Conservation (phyloP, 35 echinoderm and acorn worm species). For the Ophiothrix spiculata region DNA sequence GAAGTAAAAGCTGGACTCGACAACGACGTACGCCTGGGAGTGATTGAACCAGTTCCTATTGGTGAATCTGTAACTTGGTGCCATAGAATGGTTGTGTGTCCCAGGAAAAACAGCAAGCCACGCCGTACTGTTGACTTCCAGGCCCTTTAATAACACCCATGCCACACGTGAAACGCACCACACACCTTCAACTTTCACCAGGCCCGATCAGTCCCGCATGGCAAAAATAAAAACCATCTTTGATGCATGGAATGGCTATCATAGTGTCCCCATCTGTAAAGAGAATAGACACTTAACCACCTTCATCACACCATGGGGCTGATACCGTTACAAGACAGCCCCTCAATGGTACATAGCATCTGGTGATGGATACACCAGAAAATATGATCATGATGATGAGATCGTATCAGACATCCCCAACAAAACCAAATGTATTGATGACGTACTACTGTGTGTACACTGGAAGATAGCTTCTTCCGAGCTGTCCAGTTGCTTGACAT, state of each 20-base stretch:
- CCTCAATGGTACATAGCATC: too few relatives aligned
- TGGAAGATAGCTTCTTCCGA: background rate
- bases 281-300: constrained; percentile 31
- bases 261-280: background rate
- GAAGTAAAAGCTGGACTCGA: constrained; percentile 52
- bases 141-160: background rate
- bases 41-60: constrained; percentile 51
- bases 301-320: constrained; percentile 32
- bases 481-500: background rate
- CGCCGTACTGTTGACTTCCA: constrained; percentile 35
- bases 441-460: background rate
- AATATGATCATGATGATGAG: too few relatives aligned
- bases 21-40: constrained; percentile 39
- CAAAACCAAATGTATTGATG: constrained; percentile 4
- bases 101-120: constrained; percentile 44
- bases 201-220: background rate
- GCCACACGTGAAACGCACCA: constrained; percentile 32
- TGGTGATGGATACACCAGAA: too few relatives aligned
- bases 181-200: constrained; percentile 17
- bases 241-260: constrained; percentile 34
- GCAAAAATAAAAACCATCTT: constrained; percentile 16
- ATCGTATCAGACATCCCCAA: background rate
- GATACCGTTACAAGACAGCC: constrained; percentile 9
- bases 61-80: constrained; percentile 48
- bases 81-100: constrained; percentile 48